These are phyloP conservation scores for Pocillopora meandrina DNA, from an alignment of 92 coral and sea anemone genomes.

Conservation along the genomic window DNA sequence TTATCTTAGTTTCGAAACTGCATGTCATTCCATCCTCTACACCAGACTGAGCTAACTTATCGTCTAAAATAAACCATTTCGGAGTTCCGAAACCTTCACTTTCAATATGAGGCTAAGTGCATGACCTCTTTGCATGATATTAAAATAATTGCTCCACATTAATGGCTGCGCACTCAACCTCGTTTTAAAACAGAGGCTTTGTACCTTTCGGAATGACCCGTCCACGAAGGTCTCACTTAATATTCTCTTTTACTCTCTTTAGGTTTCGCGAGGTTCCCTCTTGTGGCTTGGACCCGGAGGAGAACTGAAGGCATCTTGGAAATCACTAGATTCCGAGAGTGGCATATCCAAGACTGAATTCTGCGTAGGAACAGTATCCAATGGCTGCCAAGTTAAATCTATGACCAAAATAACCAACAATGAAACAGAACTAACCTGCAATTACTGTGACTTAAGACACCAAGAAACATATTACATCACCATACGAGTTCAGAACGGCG, in stretches of 20 bases:
- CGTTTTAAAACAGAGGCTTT: no score
- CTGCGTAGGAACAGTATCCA: constrained; percentile 81
- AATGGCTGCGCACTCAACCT: no score
- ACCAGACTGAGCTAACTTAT: no score
- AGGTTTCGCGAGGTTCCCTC: constrained; percentile 59
- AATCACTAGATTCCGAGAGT: constrained; percentile 80
- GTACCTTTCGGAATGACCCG: no score
- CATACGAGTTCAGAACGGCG: constrained; percentile 85
- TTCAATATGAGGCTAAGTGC: no score
- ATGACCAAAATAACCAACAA: constrained; percentile 61
- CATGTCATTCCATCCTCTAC: no score
- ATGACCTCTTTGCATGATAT: no score
- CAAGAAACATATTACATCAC: constrained; percentile 69
- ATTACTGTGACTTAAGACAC: constrained; percentile 72
- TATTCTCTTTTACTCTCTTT: neutral
- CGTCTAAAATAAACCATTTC: no score
- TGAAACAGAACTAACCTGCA: constrained; percentile 65
- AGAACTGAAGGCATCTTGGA: constrained; percentile 69
- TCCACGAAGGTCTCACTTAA: no score
- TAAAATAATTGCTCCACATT: no score
- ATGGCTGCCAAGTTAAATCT: constrained; percentile 77
- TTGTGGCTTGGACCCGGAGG: constrained; percentile 70
- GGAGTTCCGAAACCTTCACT: no score
- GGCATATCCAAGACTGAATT: constrained; percentile 70
- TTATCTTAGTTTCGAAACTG: no score